Evolutionary conservation across 2,888 invertebrate species (phyloP), one percentile per base, ranked within the genome.

Genomic region (Keiferia lycopersicella): DNA sequence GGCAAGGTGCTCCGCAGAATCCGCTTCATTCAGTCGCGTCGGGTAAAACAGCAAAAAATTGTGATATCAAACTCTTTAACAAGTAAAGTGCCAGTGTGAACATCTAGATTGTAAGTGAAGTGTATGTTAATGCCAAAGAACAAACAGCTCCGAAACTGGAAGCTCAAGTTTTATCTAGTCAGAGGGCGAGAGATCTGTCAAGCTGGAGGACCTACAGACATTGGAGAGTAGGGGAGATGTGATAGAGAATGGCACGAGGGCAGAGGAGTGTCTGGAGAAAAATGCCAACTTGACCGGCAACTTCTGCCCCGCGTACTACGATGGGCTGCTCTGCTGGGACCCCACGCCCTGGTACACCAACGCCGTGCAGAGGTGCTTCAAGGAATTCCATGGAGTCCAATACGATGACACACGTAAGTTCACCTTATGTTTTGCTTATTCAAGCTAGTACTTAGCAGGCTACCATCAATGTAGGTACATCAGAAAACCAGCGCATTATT

Each of bases 361-460:
- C 61, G 95, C 96, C 0, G 88, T 94, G 30, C 93, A 97, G 70
- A 94, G 95, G 59, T 98, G 98, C 82, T 96, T 97, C 78, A 94
- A 94, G 58, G 95, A 96, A 76, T 92, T 97, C 65, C 93, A 95
- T 71, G 96, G 96, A 66, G 94, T 97, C 65, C 93, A 92, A 71
- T 97, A 97, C 78, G 97, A 97, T 80, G 94, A 94, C 69, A 94
- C 95, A 80, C 94, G 97, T 97, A 88, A 96, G 97, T 96, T 1
- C 12, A 11, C 16, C 2, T 30, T 4, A 11, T 8, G 34, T 34
- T 34, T 34, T 34, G 10, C 8, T 34, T 34, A 34, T 34, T 34
- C 34, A 34, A 34, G 34, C 1, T 34, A 26, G 26, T 4, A n/a
- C n/a, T n/a, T n/a, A n/a, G n/a, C n/a, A n/a, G n/a, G n/a, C n/a